Base-by-base conservation (phyloP, 92 coral and sea anemone genomes). In the Anthopleura xanthogrammica region DNA sequence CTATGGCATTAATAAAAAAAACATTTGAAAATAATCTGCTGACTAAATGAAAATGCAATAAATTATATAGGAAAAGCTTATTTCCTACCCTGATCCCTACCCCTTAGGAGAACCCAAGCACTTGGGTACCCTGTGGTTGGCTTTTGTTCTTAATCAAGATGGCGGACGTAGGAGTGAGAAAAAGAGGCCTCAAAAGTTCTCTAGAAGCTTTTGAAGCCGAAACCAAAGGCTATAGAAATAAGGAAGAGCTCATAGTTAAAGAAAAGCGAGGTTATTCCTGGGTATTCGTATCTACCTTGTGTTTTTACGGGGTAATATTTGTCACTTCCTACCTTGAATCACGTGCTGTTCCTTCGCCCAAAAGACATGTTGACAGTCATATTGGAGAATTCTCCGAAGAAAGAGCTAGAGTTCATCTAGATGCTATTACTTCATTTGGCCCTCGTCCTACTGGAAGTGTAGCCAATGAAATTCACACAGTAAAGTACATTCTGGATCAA, bases 361-460 rank as follows among this genome's bases (percentile, higher is more conserved):
- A 88, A 80, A 85, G 85, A 12, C 78, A 60, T 14, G 68, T 72
- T 12, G 87, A 89, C 81, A 87, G 91, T 77, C 71, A 86, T 52
- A 16, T 50, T 16, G 88, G 94, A 42, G 97, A 97, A 50, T 97
- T 97, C 84, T 91, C 95, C 20, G 99, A 97, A 83, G 94, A 91
- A 83, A 86, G 91, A 74, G 99, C 99, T 16, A 86, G 99, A 50
- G 64, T 77, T 2, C 97, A 97, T 77, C 92, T 97, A 70, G 92
- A 94, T 46, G 88, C 72, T 17, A 88, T 94, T 60, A 89, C 98
- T 20, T 97, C 98, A 4, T 92, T 86, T 78, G 98, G 98, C 17
- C 85, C 93, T 42, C 88, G 99, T 68, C 97, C 98, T 48, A 83
- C 99, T 58, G 99, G 99, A 58, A 97, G 99, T 88, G 82, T 88